These are phyloP conservation scores for Campoplex capitator DNA, from an alignment of 2,888 invertebrate genomes.

Conservation along the genomic window DNA sequence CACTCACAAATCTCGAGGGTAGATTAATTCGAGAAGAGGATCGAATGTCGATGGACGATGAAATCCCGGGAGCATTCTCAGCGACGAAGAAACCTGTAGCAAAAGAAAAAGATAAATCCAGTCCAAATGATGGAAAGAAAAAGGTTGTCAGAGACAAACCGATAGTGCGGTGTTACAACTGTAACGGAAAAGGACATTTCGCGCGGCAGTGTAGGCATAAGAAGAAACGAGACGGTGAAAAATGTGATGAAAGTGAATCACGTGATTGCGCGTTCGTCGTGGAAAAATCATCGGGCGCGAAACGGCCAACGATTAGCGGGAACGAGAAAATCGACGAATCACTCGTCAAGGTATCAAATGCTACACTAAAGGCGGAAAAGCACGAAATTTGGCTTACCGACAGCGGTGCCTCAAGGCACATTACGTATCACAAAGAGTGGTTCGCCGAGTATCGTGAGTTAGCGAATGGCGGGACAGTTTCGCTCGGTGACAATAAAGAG, in stretches of 20 bases:
- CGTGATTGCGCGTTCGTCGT: constrained; percentile 36
- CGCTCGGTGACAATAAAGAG: constrained; percentile 15
- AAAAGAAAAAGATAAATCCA: no score
- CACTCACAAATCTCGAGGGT: no score
- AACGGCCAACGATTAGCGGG: no score
- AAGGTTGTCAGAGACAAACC: background rate
- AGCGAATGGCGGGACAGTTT: constrained; percentile 2
- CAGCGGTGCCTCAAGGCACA: constrained; percentile 27
- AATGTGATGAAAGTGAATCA: background rate
- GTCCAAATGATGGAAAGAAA: background rate
- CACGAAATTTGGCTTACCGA: background rate
- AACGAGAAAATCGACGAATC: no score
- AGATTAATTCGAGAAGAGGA: no score
- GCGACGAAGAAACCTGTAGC: no score
- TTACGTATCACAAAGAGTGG: constrained; percentile 9
- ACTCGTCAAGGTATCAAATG: background rate
- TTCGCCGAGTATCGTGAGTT: background rate
- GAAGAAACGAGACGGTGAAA: background rate
- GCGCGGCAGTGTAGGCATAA: background rate
- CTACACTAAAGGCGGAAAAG: background rate
- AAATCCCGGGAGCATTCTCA: no score
- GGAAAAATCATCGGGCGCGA: background rate
- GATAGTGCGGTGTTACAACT: background rate
- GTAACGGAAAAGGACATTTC: constrained; percentile 5
- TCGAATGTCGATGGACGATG: no score